Base-by-base conservation (phyloP, 2,797 vertebrate species). In the Iguana delicatissima region DNA sequence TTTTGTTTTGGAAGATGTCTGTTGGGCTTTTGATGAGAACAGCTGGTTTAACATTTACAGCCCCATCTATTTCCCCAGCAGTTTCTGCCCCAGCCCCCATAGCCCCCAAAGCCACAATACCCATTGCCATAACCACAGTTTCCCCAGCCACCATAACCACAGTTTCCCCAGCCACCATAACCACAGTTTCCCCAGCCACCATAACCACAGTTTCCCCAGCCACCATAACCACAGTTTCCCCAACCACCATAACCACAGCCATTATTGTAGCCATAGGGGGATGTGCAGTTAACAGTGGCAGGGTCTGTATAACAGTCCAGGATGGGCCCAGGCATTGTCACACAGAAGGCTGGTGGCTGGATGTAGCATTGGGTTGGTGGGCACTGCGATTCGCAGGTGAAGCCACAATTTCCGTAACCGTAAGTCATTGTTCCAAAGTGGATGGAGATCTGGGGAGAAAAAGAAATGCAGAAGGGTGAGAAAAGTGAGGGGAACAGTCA, bases 301-400 rank as follows among this genome's bases (percentile, higher is more conserved):
- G 86, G 13, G 4, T 52, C 42, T 16, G 32, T 32, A 18, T n/a
- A 12, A 14, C 59, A 80, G 12, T 13, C 24, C 42, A 88, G 12
- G 76, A 69, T 69, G 46, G 77, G 42, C 3, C 86, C 86, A 14
- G 86, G 86, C 29, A 67, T 12, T 13, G 86, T 80, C 59, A 88
- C 35, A n/a, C 46, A 55, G 77, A 52, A 80, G 6, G 77, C 42
- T 6, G 77, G 86, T 1, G 86, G 42, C 42, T 80, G 59, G 76
- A 80, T 35, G 18, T 1, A 6, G 10, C 46, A 38, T 1, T 69
- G 64, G 18, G 69, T 29, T 4, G 83, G 83, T 26, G 83, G 83
- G 83, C 64, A 50, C 6, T 84, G 83, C 1, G 64, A 85, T 10
- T 52, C 67, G 4, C 84, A 85, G 67, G 84, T n/a, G 67, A 72